These are phyloP conservation scores for Melipona bicolor DNA, from an alignment of 2,888 invertebrate species.

Conservation along the genomic window DNA sequence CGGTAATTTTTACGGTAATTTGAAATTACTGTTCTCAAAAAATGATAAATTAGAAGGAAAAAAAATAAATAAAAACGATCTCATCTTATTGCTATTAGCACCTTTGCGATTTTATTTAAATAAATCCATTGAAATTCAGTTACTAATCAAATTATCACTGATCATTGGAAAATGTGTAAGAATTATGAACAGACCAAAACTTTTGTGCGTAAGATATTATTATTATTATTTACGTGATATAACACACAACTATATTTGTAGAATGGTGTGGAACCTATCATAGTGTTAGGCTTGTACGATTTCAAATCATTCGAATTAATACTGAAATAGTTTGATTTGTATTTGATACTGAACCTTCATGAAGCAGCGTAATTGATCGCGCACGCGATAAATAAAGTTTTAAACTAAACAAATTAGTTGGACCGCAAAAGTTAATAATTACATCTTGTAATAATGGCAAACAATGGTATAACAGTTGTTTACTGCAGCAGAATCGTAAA, in stretches of 20 bases:
- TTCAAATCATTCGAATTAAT: slow-evolving; percentile 9
- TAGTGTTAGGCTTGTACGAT: slow-evolving; percentile 9
- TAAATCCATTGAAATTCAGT: background rate
- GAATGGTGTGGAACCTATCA: background rate
- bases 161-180: background rate
- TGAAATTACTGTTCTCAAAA: background rate
- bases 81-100: too few species aligned
- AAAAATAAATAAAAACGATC: background rate
- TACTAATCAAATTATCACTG: background rate
- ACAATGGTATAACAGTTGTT: slow-evolving; percentile 59
- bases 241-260: background rate
- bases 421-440: background rate
- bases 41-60: too few species aligned
- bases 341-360: slow-evolving; percentile 5
- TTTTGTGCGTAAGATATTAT: slow-evolving; percentile 1
- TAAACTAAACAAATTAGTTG: background rate
- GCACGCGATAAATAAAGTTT: background rate
- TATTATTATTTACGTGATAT: slow-evolving; percentile 14
- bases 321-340: background rate
- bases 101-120: background rate
- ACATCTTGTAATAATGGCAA: slow-evolving; percentile 55
- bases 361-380: background rate
- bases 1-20: background rate
- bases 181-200: slow-evolving; percentile 8
- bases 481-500: background rate